Evolutionary conservation across 2,888 invertebrate species (phyloP), one percentile per base, ranked within the genome.

Genomic region (Sussaba pulchella): DNA sequence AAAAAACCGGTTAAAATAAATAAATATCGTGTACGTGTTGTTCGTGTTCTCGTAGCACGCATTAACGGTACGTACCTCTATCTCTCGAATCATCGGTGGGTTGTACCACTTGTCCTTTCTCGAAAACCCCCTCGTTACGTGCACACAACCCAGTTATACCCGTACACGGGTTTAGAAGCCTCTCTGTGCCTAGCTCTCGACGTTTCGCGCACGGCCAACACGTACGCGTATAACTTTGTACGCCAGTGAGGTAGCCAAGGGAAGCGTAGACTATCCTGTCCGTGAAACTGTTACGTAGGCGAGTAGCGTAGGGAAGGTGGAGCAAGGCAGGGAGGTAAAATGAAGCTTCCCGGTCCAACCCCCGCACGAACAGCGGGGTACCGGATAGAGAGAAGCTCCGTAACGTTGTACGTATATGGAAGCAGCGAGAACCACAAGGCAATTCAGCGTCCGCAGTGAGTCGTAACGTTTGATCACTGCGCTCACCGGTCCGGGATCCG

Each of bases 381-480:
- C 14, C n/a, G n/a, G n/a, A n/a, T n/a, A 45, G 45, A 45, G 3
- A 14, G 45, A 45, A n/a, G 4, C 61, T 66, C 19, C 39, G 52
- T 14, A 6, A 64, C 6, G 24, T 5, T 36, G 14, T 47, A 50
- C 39, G 26, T 14, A 24, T 41, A 47, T 43, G 43, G n/a, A 17
- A 31, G 63, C 36, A 70, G 61, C 43, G 71, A 47, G 79, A 71
- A 75, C 75, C 79, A 59, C 75, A 71, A 80, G n/a, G 79, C 79
- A 75, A 80, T 80, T 80, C 75, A 67, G 66, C 66, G 79, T 80
- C 75, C 79, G 75, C 79, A 76, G 79, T 80, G 75, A 76, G 79
- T 80, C 79, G 79, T 80, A 80, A 80, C 75, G 79, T 80, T 80
- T 80, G 79, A 80, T 80, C 79, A 80, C 79, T 80, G 79, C 75